Percentiles rank a stretch among this genome's conserved stretches.
phyloP scores from a whole-genome alignment of 1,140 invertebrate genomes.

The Acyrthosiphon pisum region DNA sequence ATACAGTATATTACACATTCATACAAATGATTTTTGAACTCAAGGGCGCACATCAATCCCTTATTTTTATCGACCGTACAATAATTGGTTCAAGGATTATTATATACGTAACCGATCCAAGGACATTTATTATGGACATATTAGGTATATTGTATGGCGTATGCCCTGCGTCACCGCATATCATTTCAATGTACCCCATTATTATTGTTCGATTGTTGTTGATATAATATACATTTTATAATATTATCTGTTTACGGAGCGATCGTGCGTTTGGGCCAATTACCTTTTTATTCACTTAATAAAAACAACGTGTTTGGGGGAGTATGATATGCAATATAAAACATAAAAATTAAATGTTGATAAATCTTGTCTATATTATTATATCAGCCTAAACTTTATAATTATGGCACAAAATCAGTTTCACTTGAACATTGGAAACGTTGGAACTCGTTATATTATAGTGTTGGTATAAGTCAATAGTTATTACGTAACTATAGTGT shows the following conservation, averaged over 20 bases:
- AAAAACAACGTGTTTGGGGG: too few species aligned
- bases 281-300: too few species aligned
- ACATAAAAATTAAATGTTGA: too few species aligned
- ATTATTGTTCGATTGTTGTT: not conserved
- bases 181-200: not conserved
- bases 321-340: too few species aligned
- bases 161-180: not conserved
- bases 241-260: not conserved
- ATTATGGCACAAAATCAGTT: too few species aligned
- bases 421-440: too few species aligned
- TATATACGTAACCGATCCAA: constrained; percentile 7
- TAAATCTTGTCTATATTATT: too few species aligned
- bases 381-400: too few species aligned
- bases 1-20: not conserved
- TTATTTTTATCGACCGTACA: constrained; percentile 34
- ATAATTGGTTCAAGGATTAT: constrained; percentile 56
- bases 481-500: too few species aligned
- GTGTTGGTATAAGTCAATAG: too few species aligned
- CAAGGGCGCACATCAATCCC: constrained; percentile 48
- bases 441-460: too few species aligned
- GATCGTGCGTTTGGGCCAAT: too few species aligned
- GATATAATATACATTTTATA: not conserved
- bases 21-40: constrained; percentile 27
- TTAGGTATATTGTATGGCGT: not conserved
- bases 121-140: not conserved